Evolutionary conservation across 2,797 vertebrate species (phyloP).

Genomic region (Pteronotus mesoamericanus): DNA sequence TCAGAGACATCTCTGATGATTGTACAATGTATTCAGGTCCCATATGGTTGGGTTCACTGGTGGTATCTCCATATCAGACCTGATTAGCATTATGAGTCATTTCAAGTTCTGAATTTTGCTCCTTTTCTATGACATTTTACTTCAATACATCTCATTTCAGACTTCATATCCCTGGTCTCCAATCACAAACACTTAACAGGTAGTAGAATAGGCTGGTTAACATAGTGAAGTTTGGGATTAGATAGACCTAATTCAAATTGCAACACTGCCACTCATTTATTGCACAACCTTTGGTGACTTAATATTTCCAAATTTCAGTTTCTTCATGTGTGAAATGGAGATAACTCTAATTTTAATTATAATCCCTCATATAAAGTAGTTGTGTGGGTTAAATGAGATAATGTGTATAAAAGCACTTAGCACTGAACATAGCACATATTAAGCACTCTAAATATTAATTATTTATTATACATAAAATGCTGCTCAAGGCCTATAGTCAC

Average conservation of each 20-base stretch:
- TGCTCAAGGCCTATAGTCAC: neutral
- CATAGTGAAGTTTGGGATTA: neutral
- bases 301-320: conserved; percentile 13
- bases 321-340: neutral
- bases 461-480: neutral
- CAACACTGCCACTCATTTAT: neutral
- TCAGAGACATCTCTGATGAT: conserved; percentile 51
- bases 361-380: neutral
- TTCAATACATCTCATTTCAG: neutral
- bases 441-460: neutral
- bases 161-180: neutral
- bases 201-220: neutral
- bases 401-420: neutral
- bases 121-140: neutral
- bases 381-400: neutral
- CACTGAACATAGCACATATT: neutral
- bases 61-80: neutral
- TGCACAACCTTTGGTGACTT: neutral
- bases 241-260: neutral
- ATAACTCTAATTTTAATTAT: conserved; percentile 13
- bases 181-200: neutral
- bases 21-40: conserved; percentile 7
- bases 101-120: neutral
- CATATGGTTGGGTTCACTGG: conserved; percentile 33
- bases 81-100: neutral